Evolutionary conservation across 2,113 vertebrate species (phyloP).

Genomic region (Melospiza melodia): DNA sequence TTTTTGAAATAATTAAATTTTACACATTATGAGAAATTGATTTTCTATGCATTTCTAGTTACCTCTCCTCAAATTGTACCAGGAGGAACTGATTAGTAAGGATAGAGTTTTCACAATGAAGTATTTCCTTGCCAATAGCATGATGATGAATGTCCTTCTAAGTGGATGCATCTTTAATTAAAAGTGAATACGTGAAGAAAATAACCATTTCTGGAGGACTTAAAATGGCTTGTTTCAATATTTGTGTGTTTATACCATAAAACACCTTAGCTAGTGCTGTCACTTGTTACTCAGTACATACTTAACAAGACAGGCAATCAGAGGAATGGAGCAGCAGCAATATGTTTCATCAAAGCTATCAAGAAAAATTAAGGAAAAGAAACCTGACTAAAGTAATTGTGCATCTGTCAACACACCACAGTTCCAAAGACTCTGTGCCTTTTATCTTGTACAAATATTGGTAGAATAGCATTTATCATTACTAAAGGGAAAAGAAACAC

Average conservation of each 20-base stretch:
- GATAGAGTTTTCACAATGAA: neutral
- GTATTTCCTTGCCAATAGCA: neutral
- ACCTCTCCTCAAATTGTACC: neutral
- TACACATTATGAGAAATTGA: neutral
- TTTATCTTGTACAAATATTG: neutral
- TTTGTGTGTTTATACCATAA: neutral
- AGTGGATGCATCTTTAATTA: constrained; percentile 56
- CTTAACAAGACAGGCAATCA: constrained; percentile 29
- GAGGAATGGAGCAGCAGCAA: neutral
- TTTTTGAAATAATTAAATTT: neutral
- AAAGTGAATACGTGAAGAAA: constrained; percentile 5
- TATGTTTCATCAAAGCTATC: neutral
- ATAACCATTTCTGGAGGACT: constrained; percentile 13
- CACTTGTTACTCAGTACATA: constrained; percentile 5
- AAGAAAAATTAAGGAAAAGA: neutral
- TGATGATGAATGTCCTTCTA: neutral
- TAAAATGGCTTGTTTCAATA: neutral
- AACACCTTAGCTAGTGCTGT: neutral
- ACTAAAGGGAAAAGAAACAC: neutral
- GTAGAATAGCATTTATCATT: neutral
- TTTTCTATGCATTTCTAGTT: neutral
- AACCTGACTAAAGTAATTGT: neutral
- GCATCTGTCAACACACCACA: neutral
- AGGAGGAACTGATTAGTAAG: neutral
- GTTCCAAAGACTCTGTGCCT: neutral